phyloP scores from a whole-genome alignment of 2,113 vertebrate species.

The Rhinoderma darwinii region DNA sequence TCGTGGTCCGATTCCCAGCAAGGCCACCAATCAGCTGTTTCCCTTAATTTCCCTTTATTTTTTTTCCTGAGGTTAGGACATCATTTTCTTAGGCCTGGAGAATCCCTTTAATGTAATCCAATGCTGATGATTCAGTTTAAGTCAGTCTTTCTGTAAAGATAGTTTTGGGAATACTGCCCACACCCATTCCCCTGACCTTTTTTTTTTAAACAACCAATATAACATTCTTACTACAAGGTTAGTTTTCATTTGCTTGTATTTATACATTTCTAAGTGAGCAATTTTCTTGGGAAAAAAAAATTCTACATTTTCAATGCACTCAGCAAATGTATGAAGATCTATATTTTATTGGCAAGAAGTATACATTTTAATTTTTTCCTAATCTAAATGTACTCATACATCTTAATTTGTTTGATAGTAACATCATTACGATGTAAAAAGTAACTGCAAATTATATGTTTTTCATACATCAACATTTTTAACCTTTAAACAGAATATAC shows the following conservation, averaged over 20 bases:
- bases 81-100: too few species aligned
- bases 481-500: neutral
- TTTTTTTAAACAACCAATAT: neutral
- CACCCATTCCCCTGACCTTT: neutral
- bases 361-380: neutral
- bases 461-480: neutral
- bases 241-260: neutral
- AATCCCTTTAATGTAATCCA: neutral
- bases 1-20: too few species aligned
- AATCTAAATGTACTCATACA: neutral
- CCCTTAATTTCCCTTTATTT: too few species aligned
- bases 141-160: neutral
- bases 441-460: neutral
- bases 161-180: conserved; percentile 26
- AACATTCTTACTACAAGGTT: conserved; percentile 4
- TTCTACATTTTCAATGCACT: neutral
- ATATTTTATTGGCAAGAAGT: neutral
- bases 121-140: neutral
- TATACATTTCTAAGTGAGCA: conserved; percentile 30
- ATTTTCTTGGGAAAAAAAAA: conserved; percentile 1
- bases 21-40: too few species aligned
- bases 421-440: neutral
- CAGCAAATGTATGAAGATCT: neutral
- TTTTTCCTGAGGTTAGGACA: too few species aligned
- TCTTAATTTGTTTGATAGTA: neutral